Evolutionary conservation across 1,140 invertebrate species (phyloP).

Genomic region (Zeugodacus cucurbitae): DNA sequence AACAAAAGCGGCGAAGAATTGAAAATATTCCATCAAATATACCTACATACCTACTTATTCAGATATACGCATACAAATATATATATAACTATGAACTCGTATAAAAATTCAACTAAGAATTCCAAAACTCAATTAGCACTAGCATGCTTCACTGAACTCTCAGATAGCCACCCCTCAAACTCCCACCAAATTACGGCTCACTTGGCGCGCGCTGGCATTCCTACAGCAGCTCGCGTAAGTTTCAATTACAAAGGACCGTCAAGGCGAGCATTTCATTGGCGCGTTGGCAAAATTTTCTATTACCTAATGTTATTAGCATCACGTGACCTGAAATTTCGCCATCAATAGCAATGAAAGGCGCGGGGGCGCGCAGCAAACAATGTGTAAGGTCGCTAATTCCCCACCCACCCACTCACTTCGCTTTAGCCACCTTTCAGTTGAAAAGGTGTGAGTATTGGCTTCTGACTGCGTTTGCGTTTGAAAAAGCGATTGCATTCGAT

Average conservation of each 20-base stretch:
- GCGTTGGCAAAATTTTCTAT: not conserved
- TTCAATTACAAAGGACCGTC: not conserved
- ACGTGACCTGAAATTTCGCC: conserved; percentile 13
- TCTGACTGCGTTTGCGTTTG: not conserved
- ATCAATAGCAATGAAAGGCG: not conserved
- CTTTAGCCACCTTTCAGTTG: not conserved
- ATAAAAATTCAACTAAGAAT: not conserved
- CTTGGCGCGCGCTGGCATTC: not conserved
- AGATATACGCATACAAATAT: too few relatives aligned
- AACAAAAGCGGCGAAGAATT: not conserved
- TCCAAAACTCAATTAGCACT: conserved; percentile 9
- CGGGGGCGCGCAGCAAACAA: not conserved
- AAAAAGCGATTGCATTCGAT: not conserved
- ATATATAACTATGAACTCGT: too few relatives aligned
- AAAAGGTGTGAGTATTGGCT: not conserved
- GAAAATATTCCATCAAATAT: too few relatives aligned
- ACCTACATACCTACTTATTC: too few relatives aligned
- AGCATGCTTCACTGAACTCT: not conserved
- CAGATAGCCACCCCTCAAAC: not conserved
- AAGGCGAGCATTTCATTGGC: not conserved
- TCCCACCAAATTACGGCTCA: not conserved
- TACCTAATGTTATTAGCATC: conserved; percentile 19
- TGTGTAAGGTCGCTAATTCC: not conserved
- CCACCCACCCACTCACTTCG: not conserved
- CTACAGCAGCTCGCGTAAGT: not conserved